These are phyloP conservation scores for Mycalesis mineus DNA, from an alignment of 2,888 invertebrate species.

Conservation along the genomic window DNA sequence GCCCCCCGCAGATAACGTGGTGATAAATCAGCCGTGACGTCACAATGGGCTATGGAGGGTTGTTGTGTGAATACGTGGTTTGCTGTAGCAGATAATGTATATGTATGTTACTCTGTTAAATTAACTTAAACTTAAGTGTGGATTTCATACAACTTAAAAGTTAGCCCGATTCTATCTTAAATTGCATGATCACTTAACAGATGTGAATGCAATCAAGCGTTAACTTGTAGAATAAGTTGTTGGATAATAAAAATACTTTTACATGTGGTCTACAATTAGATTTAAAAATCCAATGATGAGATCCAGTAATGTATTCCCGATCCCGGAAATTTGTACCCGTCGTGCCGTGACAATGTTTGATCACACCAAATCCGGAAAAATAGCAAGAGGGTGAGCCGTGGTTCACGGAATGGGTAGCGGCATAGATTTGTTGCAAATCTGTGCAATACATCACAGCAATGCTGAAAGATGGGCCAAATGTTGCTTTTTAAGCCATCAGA, in stretches of 20 bases:
- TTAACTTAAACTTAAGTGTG: no score
- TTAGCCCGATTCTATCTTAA: no score
- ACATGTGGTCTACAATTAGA: neutral
- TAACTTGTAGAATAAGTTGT: no score
- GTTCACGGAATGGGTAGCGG: constrained; percentile 1
- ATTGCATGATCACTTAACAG: no score
- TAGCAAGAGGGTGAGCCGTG: constrained; percentile 7
- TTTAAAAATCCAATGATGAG: neutral
- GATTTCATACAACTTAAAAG: no score
- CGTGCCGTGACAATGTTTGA: constrained; percentile 10
- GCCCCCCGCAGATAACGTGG: constrained; percentile 54
- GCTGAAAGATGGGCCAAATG: neutral
- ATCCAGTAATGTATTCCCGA: constrained; percentile 1
- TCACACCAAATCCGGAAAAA: constrained; percentile 8
- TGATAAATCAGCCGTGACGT: constrained; percentile 49
- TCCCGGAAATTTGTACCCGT: constrained; percentile 8
- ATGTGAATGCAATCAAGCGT: no score
- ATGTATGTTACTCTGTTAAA: no score
- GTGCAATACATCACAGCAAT: neutral
- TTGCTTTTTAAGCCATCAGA: neutral
- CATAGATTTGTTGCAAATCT: constrained; percentile 2
- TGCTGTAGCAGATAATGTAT: no score
- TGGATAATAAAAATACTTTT: no score
- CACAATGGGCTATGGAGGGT: constrained; percentile 29
- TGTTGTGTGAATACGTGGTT: constrained; percentile 20